Evolutionary conservation across 2,888 invertebrate genomes (phyloP), one percentile per base, ranked within the genome.

Genomic region (Trissolcus brochymenae): DNA sequence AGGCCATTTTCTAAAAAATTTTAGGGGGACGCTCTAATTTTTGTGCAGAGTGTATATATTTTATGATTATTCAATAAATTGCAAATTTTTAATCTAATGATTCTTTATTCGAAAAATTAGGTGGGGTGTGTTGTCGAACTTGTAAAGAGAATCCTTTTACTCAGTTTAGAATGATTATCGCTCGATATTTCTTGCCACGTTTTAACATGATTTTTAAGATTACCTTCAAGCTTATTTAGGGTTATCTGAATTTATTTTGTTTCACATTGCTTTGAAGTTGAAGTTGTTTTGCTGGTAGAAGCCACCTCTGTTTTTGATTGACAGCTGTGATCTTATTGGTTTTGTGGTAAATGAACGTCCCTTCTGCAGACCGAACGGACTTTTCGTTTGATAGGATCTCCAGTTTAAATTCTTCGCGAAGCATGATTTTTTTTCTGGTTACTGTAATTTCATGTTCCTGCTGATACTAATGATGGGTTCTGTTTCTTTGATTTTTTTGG

Each of bases 361-460:
- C 50, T 49, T 6, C 16, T 49, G 50, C 50, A 49, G 16, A 14
- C 50, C 50, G n/a, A 49, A 16, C 16, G 50, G 50, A 49, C 50
- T 16, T n/a, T n/a, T 49, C 50, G 50, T 9, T n/a, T 49, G 50
- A 6, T 49, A n/a, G 50, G 50, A 49, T n/a, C 50, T 49, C 50
- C 50, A 49, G 6, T 49, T 49, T 49, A 49, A 49, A 49, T 49
- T 49, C 16, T 49, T 49, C 16, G 50, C 50, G 9, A 49, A 16
- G 6, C 6, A 49, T 49, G n/a, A 49, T 49, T 49, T n/a, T 49
- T 49, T 49, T 49, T 9, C 50, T 40, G 40, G 40, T 40, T 40
- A 11, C 11, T 40, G 11, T 40, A 40, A 7, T 11, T 40, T 40
- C 40, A 40, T 40, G 40, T 6, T 11, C 40, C 11, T 40, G 11